Evolutionary conservation across 2,888 invertebrate genomes (phyloP).

Genomic region (Iselma pallidipennis): DNA sequence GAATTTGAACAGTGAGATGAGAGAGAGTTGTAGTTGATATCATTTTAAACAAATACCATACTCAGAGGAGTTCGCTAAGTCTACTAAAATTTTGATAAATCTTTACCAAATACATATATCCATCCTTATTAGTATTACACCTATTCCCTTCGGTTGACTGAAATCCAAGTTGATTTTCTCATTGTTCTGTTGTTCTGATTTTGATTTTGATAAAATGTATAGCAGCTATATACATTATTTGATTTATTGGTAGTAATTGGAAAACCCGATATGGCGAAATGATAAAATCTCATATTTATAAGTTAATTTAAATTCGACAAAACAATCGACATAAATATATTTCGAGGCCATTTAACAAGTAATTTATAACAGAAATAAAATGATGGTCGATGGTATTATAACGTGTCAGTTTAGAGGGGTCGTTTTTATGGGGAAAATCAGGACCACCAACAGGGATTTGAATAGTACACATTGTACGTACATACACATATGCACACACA

Average conservation of each 20-base stretch:
- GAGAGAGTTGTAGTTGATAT: not conserved
- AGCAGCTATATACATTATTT: not conserved
- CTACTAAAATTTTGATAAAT: not conserved
- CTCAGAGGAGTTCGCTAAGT: not conserved
- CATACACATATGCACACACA: not conserved
- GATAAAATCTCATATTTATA: slow-evolving; percentile 46
- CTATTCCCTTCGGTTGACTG: too few species aligned
- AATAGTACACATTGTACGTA: not conserved
- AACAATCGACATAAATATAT: slow-evolving; percentile 45
- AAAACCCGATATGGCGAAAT: slow-evolving; percentile 25
- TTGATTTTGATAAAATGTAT: too few species aligned
- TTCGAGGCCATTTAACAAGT: slow-evolving; percentile 45
- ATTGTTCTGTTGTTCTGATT: too few species aligned
- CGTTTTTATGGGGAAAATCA: not conserved
- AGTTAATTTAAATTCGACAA: slow-evolving; percentile 47
- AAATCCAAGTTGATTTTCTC: not conserved
- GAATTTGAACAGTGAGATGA: not conserved
- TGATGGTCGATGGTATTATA: slow-evolving; percentile 30
- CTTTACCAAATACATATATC: not conserved
- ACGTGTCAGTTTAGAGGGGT: slow-evolving; percentile 22
- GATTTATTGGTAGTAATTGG: not conserved
- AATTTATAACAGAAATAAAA: slow-evolving; percentile 45
- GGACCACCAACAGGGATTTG: not conserved
- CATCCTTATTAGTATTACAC: not conserved
- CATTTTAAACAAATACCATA: not conserved